Evolutionary conservation across 2,888 invertebrate genomes (phyloP).

Genomic region (Dusona sp.): DNA sequence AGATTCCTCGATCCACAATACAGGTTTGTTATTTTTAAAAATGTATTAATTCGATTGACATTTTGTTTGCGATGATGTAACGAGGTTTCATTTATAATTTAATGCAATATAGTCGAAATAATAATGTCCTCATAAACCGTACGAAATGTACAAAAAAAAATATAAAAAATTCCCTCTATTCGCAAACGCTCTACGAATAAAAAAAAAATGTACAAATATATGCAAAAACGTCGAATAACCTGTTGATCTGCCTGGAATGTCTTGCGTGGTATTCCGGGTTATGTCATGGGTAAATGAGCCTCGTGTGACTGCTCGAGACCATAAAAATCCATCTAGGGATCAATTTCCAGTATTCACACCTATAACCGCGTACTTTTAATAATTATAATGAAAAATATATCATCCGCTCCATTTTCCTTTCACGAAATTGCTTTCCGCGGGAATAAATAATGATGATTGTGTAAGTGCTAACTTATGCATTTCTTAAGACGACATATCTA

Average conservation of each 20-base stretch:
- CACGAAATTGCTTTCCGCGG: neutral
- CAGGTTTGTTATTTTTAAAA: conserved; percentile 69
- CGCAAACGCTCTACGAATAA: too few species aligned
- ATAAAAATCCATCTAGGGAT: neutral
- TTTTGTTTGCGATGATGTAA: neutral
- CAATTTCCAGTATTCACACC: neutral
- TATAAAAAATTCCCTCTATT: too few species aligned
- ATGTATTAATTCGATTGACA: neutral
- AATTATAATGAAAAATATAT: neutral
- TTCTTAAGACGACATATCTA: too few species aligned
- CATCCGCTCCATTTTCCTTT: neutral
- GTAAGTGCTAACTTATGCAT: neutral
- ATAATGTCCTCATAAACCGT: neutral
- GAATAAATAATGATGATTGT: neutral
- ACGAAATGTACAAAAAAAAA: neutral
- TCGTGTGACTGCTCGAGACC: conserved; percentile 23
- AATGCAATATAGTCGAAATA: neutral
- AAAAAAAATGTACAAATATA: too few species aligned
- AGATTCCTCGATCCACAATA: conserved; percentile 77
- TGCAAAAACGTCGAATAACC: neutral
- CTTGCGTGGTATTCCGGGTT: neutral
- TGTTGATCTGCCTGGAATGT: conserved; percentile 4
- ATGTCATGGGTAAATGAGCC: conserved; percentile 3
- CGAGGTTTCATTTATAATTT: neutral
- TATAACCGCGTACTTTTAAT: neutral